Evolutionary conservation across 2,888 invertebrate genomes (phyloP), one percentile per base, ranked within the genome.

Genomic region (Spialia ferax): DNA sequence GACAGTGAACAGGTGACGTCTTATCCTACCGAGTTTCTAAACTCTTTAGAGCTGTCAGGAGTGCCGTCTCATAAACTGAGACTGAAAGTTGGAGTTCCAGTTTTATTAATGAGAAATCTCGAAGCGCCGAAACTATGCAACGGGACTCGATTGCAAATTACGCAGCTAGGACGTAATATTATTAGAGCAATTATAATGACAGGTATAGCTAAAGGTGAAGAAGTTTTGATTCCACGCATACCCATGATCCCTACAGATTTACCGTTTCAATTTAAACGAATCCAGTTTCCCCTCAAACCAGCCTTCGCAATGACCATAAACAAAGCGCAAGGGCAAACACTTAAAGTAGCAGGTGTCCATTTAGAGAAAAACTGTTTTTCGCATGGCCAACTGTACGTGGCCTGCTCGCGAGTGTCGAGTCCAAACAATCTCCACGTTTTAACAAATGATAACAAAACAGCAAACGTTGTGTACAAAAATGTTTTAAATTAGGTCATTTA

Each of bases 221-320:
- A 68, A 63, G 71, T 75, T 18, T 59, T 75, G 1, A 75, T 77
- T 61, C 71, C 74, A 15, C 72, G 74, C 56, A 77, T 75, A 32
- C 71, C 75, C 3, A 73, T 73, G 29, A 73, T 74, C 45, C 71
- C 70, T 7, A 71, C 45, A 13, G 48, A 60, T 60, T 29, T 48
- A 18, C 60, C 48, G 15, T 60, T 60, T 15, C 26, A 60, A 1
- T 60, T 48, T 18, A 60, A 60, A 60, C 26, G 48, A 48, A 18
- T 48, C 4, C 29, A 60, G 18, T 60, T 60, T 48, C 60, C 60
- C 2, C 18, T 60, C 0, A 60, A 60, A 48, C 29, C 11, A 48
- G 26, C 45, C 3, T 59, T 59, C 23, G 20, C 38, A 7, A 23
- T 57, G 1, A 38, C 35, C 5, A 38, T 57, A n/a, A 38, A 57